Base-by-base conservation (phyloP, 1,140 invertebrate genomes). In the Copidosoma floridanum region DNA sequence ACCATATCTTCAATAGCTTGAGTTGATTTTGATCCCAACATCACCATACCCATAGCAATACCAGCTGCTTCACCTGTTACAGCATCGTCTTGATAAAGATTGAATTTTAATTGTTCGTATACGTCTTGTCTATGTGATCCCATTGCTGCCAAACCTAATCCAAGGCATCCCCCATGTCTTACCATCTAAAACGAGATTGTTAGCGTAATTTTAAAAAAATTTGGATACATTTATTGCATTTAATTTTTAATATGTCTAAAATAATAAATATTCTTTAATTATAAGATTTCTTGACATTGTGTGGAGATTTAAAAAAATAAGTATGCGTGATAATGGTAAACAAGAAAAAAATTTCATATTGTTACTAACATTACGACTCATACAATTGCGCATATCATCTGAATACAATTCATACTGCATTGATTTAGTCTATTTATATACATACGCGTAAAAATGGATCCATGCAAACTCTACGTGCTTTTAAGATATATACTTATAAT, bases 31-130 rank as follows among this genome's bases (percentile, higher is more conserved):
- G 95, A 97, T 2, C 96, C 97, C 59, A 99, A 80, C 96, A 99
- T 98, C 0, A 98, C 95, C 85, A 99, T 89, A 44, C 98, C 97
- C 95, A 99, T 99, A 4, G 94, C 92, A 44, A 98, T 91, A 57
- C 95, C 97, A 61, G 97, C 97, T 21, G 97, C 97, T 83, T 99
- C 98, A 24, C 95, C 97, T 37, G 95, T 96, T 0, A 99, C 94
- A 5, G 98, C 98, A 82, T 99, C 97, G 81, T 99, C 97, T 84
- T 98, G 95, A 75, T 97, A 98, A 27, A 99, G 82, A 78, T 96
- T 97, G 71, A 94, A 95, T 74, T 98, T 98, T 0, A 99, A 81
- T 75, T 97, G 93, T 73, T 97, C 94, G 73, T 98, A 99, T 16
- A 98, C 89, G 75, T 97, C 94, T 68, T 90, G 87, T 50, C 95